Conservation (phyloP, 2,888 invertebrate species). For the Fragum fragum region DNA sequence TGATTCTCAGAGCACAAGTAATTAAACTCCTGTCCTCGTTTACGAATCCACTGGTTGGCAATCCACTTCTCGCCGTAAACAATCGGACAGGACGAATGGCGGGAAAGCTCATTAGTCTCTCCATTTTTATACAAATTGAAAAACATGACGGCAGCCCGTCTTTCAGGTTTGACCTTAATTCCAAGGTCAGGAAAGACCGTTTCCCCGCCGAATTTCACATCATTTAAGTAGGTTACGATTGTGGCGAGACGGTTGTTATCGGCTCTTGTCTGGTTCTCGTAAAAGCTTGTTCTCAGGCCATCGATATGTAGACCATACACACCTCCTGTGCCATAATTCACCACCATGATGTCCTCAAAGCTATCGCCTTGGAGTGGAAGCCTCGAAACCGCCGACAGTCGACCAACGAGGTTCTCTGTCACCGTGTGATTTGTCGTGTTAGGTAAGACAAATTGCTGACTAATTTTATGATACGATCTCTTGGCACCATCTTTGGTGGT, state of each 20-base stretch:
- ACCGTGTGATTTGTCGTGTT: neutral
- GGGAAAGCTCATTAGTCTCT: neutral
- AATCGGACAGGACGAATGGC: conserved; percentile 33
- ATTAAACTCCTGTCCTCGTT: conserved; percentile 12
- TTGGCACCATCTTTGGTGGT: neutral
- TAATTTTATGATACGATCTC: conserved; percentile 12
- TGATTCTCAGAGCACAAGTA: conserved; percentile 1
- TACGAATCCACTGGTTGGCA: conserved; percentile 24
- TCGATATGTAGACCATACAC: conserved; percentile 30
- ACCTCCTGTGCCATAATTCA: conserved; percentile 36
- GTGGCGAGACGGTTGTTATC: conserved; percentile 4
- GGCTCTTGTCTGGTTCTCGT: neutral
- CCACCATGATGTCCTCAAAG: conserved; percentile 21
- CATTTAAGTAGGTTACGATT: conserved; percentile 25
- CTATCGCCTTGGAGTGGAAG: neutral
- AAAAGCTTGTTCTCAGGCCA: neutral
- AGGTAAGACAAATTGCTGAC: conserved; percentile 17
- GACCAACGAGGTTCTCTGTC: neutral
- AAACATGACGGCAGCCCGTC: conserved; percentile 29
- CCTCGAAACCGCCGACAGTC: conserved; percentile 11
- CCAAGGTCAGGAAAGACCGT: conserved; percentile 39
- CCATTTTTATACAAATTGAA: conserved; percentile 38
- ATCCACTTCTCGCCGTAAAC: conserved; percentile 37
- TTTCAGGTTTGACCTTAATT: conserved; percentile 7
- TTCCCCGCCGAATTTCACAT: conserved; percentile 19